A percentile compares a stretch with the other conserved stretches of the same genome.
Conservation (phyloP, 2,888 invertebrate species). For the Chirona hameri region DNA sequence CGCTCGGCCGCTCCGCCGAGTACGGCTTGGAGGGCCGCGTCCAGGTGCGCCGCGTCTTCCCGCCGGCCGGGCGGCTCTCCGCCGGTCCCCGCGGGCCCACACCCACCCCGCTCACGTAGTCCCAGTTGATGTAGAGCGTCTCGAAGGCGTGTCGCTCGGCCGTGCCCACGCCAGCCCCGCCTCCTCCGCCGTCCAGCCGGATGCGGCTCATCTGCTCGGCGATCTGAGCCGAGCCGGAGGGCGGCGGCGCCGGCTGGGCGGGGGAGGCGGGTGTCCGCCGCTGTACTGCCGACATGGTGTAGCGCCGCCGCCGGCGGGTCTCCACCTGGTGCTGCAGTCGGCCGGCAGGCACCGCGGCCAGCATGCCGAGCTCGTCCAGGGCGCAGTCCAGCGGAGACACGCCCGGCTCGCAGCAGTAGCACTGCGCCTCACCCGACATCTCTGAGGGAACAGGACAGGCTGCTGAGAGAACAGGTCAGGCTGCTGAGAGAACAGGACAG, state of each 20-base stretch:
- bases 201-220: constrained; percentile 25
- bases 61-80: neutral
- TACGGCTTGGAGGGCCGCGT: neutral
- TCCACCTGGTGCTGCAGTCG: constrained; percentile 8
- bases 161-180: neutral
- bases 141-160: neutral
- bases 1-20: neutral
- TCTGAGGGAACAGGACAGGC: neutral
- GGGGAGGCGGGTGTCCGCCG: neutral
- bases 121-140: constrained; percentile 23
- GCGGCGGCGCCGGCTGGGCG: neutral
- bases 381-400: neutral
- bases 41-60: neutral
- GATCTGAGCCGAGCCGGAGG: neutral
- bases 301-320: constrained; percentile 4
- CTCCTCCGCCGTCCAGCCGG: neutral
- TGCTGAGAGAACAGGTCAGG: too few relatives aligned
- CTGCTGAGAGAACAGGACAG: too few relatives aligned
- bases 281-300: neutral
- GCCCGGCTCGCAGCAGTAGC: constrained; percentile 7
- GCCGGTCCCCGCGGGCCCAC: neutral
- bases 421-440: neutral
- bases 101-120: constrained; percentile 12
- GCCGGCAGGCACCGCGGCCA: neutral
- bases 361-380: constrained; percentile 24